Conservation (phyloP, 2,888 invertebrate species). For the Drosophila neonasuta region DNA sequence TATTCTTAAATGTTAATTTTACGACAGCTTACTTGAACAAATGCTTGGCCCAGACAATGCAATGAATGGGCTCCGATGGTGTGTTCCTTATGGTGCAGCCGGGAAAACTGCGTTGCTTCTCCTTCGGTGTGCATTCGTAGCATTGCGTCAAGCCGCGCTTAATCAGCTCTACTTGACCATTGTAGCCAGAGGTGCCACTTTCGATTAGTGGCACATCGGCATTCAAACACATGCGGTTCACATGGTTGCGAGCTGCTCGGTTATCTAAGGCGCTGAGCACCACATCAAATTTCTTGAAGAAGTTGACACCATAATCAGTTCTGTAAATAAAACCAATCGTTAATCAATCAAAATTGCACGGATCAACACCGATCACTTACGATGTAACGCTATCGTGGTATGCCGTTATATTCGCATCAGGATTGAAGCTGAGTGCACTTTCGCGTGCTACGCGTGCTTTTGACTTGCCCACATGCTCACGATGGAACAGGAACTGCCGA, state of each 20-base stretch:
- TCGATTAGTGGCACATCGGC: slow-evolving; percentile 97
- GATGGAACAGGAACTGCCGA: slow-evolving; percentile 98
- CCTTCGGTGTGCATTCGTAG: slow-evolving; percentile 97
- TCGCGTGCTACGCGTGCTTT: slow-evolving; percentile 96
- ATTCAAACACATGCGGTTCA: slow-evolving; percentile 98
- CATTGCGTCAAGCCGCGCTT: slow-evolving; percentile 95
- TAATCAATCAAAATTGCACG: not conserved
- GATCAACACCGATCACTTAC: slow-evolving; percentile 83
- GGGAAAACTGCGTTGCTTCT: slow-evolving; percentile 95
- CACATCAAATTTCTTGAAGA: slow-evolving; percentile 94
- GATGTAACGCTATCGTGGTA: slow-evolving; percentile 96
- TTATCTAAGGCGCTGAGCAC: slow-evolving; percentile 99
- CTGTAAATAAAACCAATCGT: slow-evolving; percentile 83
- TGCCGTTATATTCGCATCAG: slow-evolving; percentile 92
- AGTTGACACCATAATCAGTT: slow-evolving; percentile 93
- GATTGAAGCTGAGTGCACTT: slow-evolving; percentile 93
- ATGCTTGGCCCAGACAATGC: slow-evolving; percentile 99
- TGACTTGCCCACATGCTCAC: slow-evolving; percentile 98
- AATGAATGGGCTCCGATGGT: slow-evolving; percentile 99
- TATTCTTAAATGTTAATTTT: not conserved
- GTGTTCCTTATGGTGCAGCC: slow-evolving; percentile 99
- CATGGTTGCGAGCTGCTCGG: slow-evolving; percentile 97
- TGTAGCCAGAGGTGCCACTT: slow-evolving; percentile 98
- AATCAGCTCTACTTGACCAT: slow-evolving; percentile 96
- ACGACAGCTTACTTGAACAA: slow-evolving; percentile 91